Percentiles rank a stretch among this genome's conserved stretches.
Conservation (phyloP, 2,888 invertebrate species). For the Bhutanitis thaidina region DNA sequence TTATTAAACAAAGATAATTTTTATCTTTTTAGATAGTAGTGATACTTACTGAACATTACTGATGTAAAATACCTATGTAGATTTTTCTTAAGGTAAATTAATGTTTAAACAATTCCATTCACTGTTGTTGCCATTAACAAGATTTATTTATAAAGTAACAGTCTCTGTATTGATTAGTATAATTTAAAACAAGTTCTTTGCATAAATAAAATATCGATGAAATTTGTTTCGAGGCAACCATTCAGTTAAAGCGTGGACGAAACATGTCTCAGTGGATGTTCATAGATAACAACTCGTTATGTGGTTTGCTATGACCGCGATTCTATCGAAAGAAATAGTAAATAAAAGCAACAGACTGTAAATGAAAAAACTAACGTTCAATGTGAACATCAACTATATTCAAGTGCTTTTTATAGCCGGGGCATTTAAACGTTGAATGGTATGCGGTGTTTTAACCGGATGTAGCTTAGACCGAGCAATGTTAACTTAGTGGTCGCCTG, state of each 20-base stretch:
- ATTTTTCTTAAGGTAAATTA: too few relatives aligned
- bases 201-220: constrained; percentile 25
- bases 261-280: constrained; percentile 18
- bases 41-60: background rate
- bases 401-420: constrained; percentile 2
- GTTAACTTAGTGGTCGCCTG: background rate
- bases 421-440: constrained; percentile 6
- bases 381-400: background rate
- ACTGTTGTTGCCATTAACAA: background rate
- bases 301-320: constrained; percentile 11
- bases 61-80: too few relatives aligned
- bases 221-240: constrained; percentile 23
- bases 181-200: constrained; percentile 18
- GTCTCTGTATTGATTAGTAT: constrained; percentile 7
- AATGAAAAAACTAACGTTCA: background rate
- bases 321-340: constrained; percentile 2
- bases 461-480: constrained; percentile 13
- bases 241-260: constrained; percentile 29
- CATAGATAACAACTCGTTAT: constrained; percentile 13
- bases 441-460: constrained; percentile 15
- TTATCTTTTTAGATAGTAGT: constrained; percentile 6
- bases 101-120: too few relatives aligned
- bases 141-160: constrained; percentile 6
- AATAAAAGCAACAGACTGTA: constrained; percentile 11
- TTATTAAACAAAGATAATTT: background rate